Conservation (phyloP, 2,797 vertebrate species). For the Anguilla anguilla region DNA sequence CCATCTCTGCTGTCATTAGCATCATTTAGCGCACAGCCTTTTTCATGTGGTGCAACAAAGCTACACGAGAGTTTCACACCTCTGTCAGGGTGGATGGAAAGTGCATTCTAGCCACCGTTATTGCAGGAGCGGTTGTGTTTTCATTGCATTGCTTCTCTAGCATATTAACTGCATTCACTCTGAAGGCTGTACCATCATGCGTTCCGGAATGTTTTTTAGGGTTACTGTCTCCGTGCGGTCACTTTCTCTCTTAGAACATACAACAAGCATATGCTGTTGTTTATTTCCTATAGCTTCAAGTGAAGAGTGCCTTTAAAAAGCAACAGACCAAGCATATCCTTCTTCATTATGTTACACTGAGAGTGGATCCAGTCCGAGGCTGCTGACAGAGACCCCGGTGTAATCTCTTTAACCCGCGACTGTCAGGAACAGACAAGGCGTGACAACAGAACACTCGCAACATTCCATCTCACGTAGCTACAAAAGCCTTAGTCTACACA, state of each 20-base stretch:
- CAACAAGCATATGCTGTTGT: conserved; percentile 56
- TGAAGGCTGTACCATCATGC: conserved; percentile 38
- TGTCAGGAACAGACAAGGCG: conserved; percentile 78
- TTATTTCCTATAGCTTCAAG: conserved; percentile 48
- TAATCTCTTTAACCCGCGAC: conserved; percentile 81
- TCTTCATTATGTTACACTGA: conserved; percentile 84
- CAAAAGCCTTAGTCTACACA: not conserved
- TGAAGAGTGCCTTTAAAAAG: conserved; percentile 70
- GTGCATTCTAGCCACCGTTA: conserved; percentile 51
- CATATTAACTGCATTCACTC: conserved; percentile 12
- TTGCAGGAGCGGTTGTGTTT: conserved; percentile 48
- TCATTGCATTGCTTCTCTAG: conserved; percentile 34
- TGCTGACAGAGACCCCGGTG: conserved; percentile 74
- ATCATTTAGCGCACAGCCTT: conserved; percentile 12
- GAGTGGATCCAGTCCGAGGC: conserved; percentile 70
- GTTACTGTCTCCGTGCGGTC: not conserved
- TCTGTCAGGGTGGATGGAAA: conserved; percentile 41
- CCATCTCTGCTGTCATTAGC: conserved; percentile 26
- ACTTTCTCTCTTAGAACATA: not conserved
- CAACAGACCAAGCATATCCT: conserved; percentile 80
- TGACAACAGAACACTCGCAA: conserved; percentile 77
- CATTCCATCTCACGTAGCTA: conserved; percentile 69
- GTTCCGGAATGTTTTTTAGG: conserved; percentile 41
- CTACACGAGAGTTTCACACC: not conserved
- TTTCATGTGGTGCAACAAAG: conserved; percentile 19